Percentiles rank a stretch among this genome's conserved stretches.
Evolutionary conservation across 2,888 invertebrate species (phyloP).

Genomic region (Deilephila elpenor): DNA sequence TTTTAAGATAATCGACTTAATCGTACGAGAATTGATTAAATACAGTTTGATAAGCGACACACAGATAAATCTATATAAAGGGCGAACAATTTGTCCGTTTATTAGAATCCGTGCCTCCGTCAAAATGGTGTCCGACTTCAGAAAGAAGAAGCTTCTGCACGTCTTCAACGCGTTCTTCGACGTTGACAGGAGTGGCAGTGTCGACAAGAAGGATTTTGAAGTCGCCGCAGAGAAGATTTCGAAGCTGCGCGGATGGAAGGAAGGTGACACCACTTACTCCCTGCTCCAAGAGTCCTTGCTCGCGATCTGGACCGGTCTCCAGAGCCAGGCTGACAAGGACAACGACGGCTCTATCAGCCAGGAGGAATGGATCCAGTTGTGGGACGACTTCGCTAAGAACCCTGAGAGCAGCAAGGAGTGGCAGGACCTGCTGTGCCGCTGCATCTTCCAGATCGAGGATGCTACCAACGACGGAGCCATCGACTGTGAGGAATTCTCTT

Average conservation of each 20-base stretch:
- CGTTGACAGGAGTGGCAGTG: conserved; percentile 93
- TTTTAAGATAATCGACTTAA: conserved; percentile 26
- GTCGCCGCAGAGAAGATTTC: conserved; percentile 93
- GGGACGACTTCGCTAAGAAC: conserved; percentile 91
- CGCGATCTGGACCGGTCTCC: conserved; percentile 93
- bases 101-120: neutral
- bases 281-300: conserved; percentile 90
- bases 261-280: conserved; percentile 88
- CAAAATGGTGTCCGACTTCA: conserved; percentile 92
- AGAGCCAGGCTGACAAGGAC: conserved; percentile 92
- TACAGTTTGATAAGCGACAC: conserved; percentile 4
- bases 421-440: conserved; percentile 93
- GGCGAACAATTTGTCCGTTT: neutral
- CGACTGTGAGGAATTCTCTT: conserved; percentile 92
- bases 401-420: conserved; percentile 90
- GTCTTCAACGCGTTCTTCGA: conserved; percentile 95
- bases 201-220: conserved; percentile 95
- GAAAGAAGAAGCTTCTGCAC: conserved; percentile 93
- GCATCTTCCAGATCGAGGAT: conserved; percentile 94
- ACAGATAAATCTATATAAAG: conserved; percentile 29
- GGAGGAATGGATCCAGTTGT: conserved; percentile 95
- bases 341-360: conserved; percentile 93
- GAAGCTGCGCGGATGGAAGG: conserved; percentile 90
- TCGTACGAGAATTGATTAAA: conserved; percentile 29
- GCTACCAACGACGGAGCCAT: conserved; percentile 91